phyloP scores from a whole-genome alignment of 35 echinoderm and acorn worm species.

The Acanthaster planci region DNA sequence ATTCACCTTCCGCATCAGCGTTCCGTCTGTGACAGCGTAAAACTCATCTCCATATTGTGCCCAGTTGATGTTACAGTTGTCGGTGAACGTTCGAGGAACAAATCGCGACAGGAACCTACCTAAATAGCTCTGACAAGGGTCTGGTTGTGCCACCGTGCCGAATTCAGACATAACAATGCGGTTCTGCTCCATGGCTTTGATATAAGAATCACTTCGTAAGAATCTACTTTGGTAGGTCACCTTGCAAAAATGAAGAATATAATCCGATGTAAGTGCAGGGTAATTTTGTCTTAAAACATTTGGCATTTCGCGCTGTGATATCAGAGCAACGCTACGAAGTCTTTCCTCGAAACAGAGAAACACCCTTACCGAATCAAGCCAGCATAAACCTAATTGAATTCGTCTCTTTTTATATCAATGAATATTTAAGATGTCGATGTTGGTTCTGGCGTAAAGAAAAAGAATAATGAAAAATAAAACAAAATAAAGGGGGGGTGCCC shows the following conservation, averaged over 20 bases:
- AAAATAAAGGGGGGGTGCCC: too few species aligned
- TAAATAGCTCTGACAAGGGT: conserved; percentile 86
- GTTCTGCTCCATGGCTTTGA: conserved; percentile 50
- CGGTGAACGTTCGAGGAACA: conserved; percentile 38
- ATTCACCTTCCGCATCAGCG: conserved; percentile 50
- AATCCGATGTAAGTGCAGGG: too few species aligned
- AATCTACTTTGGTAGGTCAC: conserved; percentile 36
- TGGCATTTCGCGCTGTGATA: too few species aligned
- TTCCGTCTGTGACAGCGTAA: conserved; percentile 67
- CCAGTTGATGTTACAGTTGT: conserved; percentile 87
- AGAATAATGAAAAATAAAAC: too few species aligned
- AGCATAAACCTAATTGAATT: too few species aligned
- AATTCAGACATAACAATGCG: conserved; percentile 59
- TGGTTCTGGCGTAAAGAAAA: too few species aligned
- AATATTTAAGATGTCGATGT: too few species aligned
- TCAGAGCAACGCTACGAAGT: too few species aligned
- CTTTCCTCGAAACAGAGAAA: too few species aligned
- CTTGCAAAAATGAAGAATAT: not conserved
- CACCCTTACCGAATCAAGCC: too few species aligned
- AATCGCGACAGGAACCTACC: conserved; percentile 71
- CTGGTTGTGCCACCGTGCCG: conserved; percentile 64
- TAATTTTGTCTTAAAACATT: too few species aligned
- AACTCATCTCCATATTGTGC: conserved; percentile 67
- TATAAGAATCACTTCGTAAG: conserved; percentile 63
- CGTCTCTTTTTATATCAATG: too few species aligned